Conservation (phyloP, 2,113 vertebrate genomes). For the Myotis davidii region DNA sequence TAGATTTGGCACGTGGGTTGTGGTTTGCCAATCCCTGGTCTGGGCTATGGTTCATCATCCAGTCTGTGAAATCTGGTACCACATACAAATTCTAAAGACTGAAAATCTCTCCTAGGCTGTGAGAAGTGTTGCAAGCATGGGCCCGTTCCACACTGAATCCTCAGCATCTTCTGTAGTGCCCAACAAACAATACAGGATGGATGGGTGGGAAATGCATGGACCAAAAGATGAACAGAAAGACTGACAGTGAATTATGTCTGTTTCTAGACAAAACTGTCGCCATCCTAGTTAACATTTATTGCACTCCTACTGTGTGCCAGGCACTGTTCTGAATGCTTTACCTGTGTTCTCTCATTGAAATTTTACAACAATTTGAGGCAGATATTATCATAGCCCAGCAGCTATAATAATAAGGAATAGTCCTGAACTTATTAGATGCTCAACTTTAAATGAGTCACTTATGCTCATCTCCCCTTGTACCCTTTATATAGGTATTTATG, state of each 20-base stretch:
- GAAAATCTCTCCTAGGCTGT: background rate
- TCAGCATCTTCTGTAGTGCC: background rate
- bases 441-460: background rate
- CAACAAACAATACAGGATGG: background rate
- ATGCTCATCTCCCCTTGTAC: background rate
- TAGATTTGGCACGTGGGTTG: background rate
- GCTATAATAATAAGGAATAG: rapidly evolving
- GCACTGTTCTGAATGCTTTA: background rate
- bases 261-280: background rate
- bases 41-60: background rate
- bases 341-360: background rate
- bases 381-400: background rate
- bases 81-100: background rate
- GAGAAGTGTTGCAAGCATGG: background rate
- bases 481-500: background rate
- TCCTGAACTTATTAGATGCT: background rate
- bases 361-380: background rate
- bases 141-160: background rate
- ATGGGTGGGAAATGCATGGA: background rate
- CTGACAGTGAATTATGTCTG: background rate
- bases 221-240: no score
- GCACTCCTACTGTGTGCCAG: background rate
- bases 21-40: background rate
- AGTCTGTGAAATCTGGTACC: background rate
- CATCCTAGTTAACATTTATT: background rate